Conservation (phyloP, 2,797 vertebrate species). For the Premnoplex brunnescens region DNA sequence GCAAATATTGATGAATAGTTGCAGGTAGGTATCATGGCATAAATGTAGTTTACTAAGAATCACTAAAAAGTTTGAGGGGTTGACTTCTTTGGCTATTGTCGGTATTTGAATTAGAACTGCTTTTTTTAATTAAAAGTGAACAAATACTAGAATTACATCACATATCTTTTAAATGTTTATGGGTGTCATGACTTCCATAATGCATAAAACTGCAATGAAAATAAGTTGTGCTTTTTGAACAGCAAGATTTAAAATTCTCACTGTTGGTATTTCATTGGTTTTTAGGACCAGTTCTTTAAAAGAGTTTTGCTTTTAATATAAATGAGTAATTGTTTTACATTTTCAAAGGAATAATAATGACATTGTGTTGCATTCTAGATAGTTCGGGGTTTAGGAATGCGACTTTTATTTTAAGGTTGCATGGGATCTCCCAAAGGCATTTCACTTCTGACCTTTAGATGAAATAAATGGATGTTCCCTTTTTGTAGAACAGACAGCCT, state of each 20-base stretch:
- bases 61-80: background rate
- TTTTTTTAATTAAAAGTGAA: slow-evolving; percentile 10
- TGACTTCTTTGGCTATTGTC: background rate
- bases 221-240: slow-evolving; percentile 19
- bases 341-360: slow-evolving; percentile 75
- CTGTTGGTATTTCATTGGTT: slow-evolving; percentile 22
- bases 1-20: background rate
- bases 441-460: slow-evolving; percentile 78
- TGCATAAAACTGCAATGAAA: background rate
- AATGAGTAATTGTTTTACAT: slow-evolving; percentile 69
- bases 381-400: slow-evolving; percentile 71
- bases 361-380: slow-evolving; percentile 74
- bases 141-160: slow-evolving; percentile 20
- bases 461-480: slow-evolving; percentile 47
- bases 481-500: slow-evolving; percentile 7
- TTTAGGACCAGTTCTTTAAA: slow-evolving; percentile 48
- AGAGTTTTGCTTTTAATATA: slow-evolving; percentile 65
- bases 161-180: background rate
- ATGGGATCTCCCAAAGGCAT: slow-evolving; percentile 72
- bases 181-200: background rate
- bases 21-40: background rate
- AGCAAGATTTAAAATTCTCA: slow-evolving; percentile 30
- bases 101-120: background rate
- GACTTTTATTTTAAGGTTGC: slow-evolving; percentile 80
- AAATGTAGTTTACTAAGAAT: background rate